Percentiles rank a stretch among this genome's conserved stretches.
Conservation (phyloP, 1,140 invertebrate species). For the Rhyacophila brunnea region DNA sequence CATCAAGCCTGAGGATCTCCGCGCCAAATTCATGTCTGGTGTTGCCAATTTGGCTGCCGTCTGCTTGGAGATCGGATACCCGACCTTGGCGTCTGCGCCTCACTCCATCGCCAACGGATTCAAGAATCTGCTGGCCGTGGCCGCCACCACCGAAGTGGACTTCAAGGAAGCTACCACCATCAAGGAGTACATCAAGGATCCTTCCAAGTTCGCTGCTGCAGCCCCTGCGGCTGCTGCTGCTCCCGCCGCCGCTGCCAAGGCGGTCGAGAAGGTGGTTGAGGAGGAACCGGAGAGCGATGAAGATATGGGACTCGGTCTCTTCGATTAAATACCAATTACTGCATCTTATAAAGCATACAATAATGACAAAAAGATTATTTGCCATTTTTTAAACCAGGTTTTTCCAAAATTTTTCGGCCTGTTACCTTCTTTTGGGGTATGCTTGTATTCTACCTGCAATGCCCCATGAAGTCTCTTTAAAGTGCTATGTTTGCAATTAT, state of each 20-base stretch:
- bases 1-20: slow-evolving; percentile 95
- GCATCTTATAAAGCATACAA: background rate
- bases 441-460: too few species aligned
- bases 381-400: background rate
- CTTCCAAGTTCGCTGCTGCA: slow-evolving; percentile 83
- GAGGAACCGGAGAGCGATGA: slow-evolving; percentile 82
- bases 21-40: slow-evolving; percentile 86
- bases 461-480: too few species aligned
- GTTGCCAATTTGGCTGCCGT: slow-evolving; percentile 93
- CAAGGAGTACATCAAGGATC: slow-evolving; percentile 90
- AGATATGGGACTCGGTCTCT: slow-evolving; percentile 96
- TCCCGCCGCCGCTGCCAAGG: slow-evolving; percentile 57
- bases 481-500: too few species aligned
- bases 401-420: background rate
- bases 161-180: slow-evolving; percentile 94
- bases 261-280: slow-evolving; percentile 68
- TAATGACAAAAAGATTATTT: too few species aligned
- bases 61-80: slow-evolving; percentile 92
- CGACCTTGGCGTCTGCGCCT: slow-evolving; percentile 93
- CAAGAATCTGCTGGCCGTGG: slow-evolving; percentile 96
- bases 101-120: slow-evolving; percentile 98
- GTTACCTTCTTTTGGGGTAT: too few species aligned
- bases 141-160: slow-evolving; percentile 91
- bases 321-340: slow-evolving; percentile 71
- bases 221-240: slow-evolving; percentile 61